Conservation (phyloP, 2,797 vertebrate genomes). For the Gastrophryne carolinensis region DNA sequence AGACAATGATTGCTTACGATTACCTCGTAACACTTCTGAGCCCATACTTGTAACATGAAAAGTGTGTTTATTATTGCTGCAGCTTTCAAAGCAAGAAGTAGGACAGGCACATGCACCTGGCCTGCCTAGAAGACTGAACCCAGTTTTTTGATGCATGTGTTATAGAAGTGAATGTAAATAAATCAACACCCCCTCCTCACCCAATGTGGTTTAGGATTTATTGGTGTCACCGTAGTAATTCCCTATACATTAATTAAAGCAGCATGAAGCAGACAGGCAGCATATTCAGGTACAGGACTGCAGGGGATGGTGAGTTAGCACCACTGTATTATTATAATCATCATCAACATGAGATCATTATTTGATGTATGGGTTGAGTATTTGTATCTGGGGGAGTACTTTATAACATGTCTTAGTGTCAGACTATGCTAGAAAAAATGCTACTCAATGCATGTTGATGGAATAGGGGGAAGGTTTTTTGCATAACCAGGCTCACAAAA, state of each 20-base stretch:
- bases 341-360: too few relatives aligned
- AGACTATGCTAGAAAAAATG: too few relatives aligned
- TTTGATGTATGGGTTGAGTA: too few relatives aligned
- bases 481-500: too few relatives aligned
- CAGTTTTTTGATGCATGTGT: conserved; percentile 5
- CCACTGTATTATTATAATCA: too few relatives aligned
- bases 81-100: conserved; percentile 8
- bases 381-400: too few relatives aligned
- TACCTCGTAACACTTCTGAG: too few relatives aligned
- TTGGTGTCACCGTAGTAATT: background rate
- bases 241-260: background rate
- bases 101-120: conserved; percentile 23
- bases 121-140: background rate
- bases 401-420: too few relatives aligned
- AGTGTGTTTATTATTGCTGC: conserved; percentile 7
- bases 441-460: too few relatives aligned
- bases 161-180: background rate
- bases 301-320: background rate
- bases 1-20: too few relatives aligned
- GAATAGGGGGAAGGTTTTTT: too few relatives aligned
- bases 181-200: conserved; percentile 1
- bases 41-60: conserved; percentile 20
- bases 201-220: background rate
- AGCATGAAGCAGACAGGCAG: background rate
- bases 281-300: background rate